Evolutionary conservation across 2,888 invertebrate species (phyloP), one percentile per base, ranked within the genome.

Genomic region (Megalurothrips usitatus): DNA sequence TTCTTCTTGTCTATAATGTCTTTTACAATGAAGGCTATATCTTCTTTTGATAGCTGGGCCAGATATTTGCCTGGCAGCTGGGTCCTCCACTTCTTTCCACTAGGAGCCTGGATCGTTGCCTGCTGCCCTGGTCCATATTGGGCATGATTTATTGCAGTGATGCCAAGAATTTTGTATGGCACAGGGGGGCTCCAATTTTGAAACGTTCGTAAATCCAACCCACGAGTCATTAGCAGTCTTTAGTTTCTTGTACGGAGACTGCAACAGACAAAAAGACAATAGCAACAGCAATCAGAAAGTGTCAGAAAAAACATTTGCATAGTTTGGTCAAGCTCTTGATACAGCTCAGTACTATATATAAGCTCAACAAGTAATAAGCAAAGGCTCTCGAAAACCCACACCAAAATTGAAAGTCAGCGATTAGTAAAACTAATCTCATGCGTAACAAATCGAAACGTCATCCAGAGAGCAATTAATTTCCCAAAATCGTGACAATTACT

Each of bases 121-220:
- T 63, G 63, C 23, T 63, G 63, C 23, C 63, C 63, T 63, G 63
- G 63, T n/a, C 63, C 63, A 63, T 63, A 63, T n/a, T 63, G 63
- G 63, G 63, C 63, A n/a, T 63, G 63, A 19, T 63, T n/a, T 63
- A n/a, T 63, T n/a, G 8, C 63, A n/a, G 19, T 63, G 63, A 63
- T 63, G 63, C 23, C 23, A 63, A 63, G 63, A 1, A 63, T 63
- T n/a, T 63, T 63, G 63, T 63, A 63, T n/a, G 63, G 63, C 8
- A 63, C 23, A n/a, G 8, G 8, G 23, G 49, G 63, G 63, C 2
- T 63, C 63, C 63, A 63, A n/a, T 63, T 63, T 63, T n/a, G 63
- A 63, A n/a, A 63, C n/a, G n/a, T 63, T 63, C 9, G 63, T 63
- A 63, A 63, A 63, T 63, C 63, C 63, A n/a, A 63, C 23, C 63